Evolutionary conservation across 2,888 invertebrate species (phyloP), one percentile per base, ranked within the genome.

Genomic region (Platerodrilus igneus): DNA sequence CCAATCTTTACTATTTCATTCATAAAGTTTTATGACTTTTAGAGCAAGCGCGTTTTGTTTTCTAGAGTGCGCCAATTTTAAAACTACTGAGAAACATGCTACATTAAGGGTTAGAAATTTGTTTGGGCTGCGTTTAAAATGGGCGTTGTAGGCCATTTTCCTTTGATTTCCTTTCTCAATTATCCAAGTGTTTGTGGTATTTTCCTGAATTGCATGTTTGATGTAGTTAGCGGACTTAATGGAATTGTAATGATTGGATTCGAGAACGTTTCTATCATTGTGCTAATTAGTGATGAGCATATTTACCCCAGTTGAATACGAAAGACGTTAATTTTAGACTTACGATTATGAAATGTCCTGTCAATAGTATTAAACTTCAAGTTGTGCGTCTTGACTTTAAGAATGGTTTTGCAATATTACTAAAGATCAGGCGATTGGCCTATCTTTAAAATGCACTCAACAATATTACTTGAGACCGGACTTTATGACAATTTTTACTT

Each of bases 161-260:
- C 36, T 16, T 35, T n/a, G 31, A 23, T 20, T 31, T 45, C 54
- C 59, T 53, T 53, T 53, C 58, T 54, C 54, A 57, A 61, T 62
- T 60, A 54, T 42, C 46, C 47, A 57, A 61, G 61, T 60, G 59
- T 60, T 61, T 62, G 63, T 56, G 63, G 61, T 60, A 52, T 55
- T 57, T 58, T 51, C 55, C 57, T 53, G 57, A 62, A 63, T 63
- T 56, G 58, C 57, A 55, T 55, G 59, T 60, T 61, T 59, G 58
- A 62, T 59, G 59, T 57, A 62, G 63, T 63, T 63, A 64, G 61
- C 53, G 46, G 50, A 57, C 60, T 58, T 64, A 63, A 64, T 64
- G 55, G 59, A 63, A 62, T 58, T 58, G 59, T 59, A 62, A 61
- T 59, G 50, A 52, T 50, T 47, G 51, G 42, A 45, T 45, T 38